Conservation (phyloP, 2,113 vertebrate genomes). For the Podarcis cretensis region DNA sequence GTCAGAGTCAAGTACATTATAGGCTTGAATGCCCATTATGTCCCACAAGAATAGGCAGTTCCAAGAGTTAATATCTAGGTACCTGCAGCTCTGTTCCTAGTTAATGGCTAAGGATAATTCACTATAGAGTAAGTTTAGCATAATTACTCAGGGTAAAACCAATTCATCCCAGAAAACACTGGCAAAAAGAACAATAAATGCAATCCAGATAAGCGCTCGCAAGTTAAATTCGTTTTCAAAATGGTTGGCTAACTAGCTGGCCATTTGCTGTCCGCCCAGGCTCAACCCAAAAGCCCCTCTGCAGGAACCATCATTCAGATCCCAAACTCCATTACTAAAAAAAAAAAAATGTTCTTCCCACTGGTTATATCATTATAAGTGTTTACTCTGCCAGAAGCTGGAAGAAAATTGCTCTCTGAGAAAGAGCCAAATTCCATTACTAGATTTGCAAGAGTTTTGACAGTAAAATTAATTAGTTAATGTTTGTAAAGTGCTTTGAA, state of each 20-base stretch:
- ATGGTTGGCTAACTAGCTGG: conserved; percentile 30
- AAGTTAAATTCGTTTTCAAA: conserved; percentile 4
- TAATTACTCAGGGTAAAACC: not conserved
- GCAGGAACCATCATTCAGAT: conserved; percentile 54
- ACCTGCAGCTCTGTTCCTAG: not conserved
- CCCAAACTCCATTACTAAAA: conserved; percentile 43
- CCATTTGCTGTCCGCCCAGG: conserved; percentile 48
- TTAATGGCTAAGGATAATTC: not conserved
- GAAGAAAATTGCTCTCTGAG: conserved; percentile 75
- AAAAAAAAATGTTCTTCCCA: conserved; percentile 60
- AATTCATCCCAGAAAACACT: not conserved
- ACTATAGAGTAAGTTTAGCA: not conserved
- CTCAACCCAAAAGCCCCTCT: conserved; percentile 57
- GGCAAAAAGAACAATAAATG: not conserved
- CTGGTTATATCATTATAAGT: conserved; percentile 73
- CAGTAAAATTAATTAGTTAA: conserved; percentile 79
- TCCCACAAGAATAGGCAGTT: not conserved
- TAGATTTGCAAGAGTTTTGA: conserved; percentile 76
- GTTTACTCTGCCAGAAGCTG: conserved; percentile 75
- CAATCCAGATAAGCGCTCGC: not conserved
- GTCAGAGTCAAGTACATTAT: no score
- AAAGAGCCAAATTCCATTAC: conserved; percentile 76
- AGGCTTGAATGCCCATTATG: no score
- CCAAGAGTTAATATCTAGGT: not conserved
- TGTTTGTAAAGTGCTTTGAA: conserved; percentile 75